Evolutionary conservation across 2,113 vertebrate genomes (phyloP).

Genomic region (Tinamus guttatus): DNA sequence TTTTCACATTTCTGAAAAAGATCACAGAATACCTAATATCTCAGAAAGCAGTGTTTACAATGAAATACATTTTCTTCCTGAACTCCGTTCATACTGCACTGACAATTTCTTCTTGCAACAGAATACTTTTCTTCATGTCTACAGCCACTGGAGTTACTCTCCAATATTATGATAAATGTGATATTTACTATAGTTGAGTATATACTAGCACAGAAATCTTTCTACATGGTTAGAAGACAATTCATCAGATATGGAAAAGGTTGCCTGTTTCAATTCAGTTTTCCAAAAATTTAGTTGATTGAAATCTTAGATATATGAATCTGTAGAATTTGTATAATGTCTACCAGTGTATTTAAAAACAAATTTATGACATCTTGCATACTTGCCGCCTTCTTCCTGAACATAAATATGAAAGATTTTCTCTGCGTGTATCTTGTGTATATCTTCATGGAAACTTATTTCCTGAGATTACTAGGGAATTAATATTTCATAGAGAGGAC

Average conservation of each 20-base stretch:
- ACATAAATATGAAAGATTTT: neutral
- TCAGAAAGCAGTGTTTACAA: conserved; percentile 41
- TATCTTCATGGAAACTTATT: neutral
- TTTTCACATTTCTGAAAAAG: conserved; percentile 42
- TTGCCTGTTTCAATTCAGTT: neutral
- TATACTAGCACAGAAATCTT: neutral
- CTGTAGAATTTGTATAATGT: neutral
- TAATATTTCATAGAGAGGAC: neutral
- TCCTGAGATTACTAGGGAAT: neutral
- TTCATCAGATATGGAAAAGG: neutral
- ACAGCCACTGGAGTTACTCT: conserved; percentile 16
- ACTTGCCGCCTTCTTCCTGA: neutral
- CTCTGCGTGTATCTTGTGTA: neutral
- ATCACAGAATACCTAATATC: conserved; percentile 47
- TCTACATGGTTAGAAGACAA: neutral
- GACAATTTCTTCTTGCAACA: conserved; percentile 45
- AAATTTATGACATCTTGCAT: neutral
- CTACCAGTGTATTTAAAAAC: neutral
- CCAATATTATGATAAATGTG: conserved; percentile 31
- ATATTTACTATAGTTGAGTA: neutral
- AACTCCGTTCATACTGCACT: conserved; percentile 31
- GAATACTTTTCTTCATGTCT: conserved; percentile 28
- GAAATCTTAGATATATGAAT: neutral
- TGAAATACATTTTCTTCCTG: conserved; percentile 31
- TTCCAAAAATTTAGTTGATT: neutral